Evolutionary conservation across 2,113 vertebrate species (phyloP), one percentile per base, ranked within the genome.

Genomic region (Oryzias melastigma): DNA sequence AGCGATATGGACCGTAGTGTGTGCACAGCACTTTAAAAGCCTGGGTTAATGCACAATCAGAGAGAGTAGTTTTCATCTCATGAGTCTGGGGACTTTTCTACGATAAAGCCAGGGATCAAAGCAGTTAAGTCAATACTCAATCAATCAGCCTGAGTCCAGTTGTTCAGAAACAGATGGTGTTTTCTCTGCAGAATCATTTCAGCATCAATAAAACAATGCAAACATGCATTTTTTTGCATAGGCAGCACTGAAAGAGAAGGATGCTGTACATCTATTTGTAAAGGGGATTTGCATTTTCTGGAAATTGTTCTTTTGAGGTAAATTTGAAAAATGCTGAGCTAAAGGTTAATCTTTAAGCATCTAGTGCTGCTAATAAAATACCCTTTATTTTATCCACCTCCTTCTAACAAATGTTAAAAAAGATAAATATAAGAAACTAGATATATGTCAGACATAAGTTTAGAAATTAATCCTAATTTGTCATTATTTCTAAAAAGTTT

Each of bases 91-190:
- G 75, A 79, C 63, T 74, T 67, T 66, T 79, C 24, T 52, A 29
- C 61, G 17, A 43, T 79, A 72, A 80, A 83, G 63, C 27, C 13
- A 67, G 56, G 74, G 77, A 79, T 83, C 74, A 85, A 51, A 80
- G 52, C 58, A 62, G 70, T 79, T 75, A 76, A 80, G 80, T 73
- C 76, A 82, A 83, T 80, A 80, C 52, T 68, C 61, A 65, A 80
- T 82, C 73, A 77, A 81, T 87, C 80, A 82, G 54, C 52, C 54
- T 71, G 70, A 84, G 71, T 81, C 81, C 58, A 35, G 48, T 65
- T 78, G 76, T 65, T 83, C 78, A 58, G 74, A 83, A 81, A 63
- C 86, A 86, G 88, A 87, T 88, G 81, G 78, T 4, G 55, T 59
- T 75, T 62, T 47, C 52, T 65, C 49, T 27, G 59, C 46, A 43